Evolutionary conservation across 2,113 vertebrate genomes (phyloP).

Genomic region (Esox niger): DNA sequence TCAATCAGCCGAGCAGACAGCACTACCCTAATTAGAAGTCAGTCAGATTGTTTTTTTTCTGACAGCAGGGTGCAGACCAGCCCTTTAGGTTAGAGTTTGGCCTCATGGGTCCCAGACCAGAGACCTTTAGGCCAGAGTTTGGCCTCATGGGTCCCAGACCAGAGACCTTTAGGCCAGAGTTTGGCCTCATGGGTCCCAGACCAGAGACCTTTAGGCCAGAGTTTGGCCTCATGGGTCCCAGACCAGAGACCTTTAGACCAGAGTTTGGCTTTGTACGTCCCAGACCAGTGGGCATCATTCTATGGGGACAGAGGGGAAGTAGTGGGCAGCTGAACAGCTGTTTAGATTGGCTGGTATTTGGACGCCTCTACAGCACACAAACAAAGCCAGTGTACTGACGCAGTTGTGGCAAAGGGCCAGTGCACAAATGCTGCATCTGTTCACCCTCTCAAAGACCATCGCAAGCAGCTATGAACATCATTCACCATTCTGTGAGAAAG

Average conservation of each 20-base stretch:
- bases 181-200: neutral
- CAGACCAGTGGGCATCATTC: conserved; percentile 12
- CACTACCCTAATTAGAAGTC: neutral
- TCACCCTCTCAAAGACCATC: conserved; percentile 37
- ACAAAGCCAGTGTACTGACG: conserved; percentile 59
- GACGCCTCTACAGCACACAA: conserved; percentile 43
- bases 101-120: neutral
- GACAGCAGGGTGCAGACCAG: no score
- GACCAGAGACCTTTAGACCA: neutral
- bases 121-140: neutral
- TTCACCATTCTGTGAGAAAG: conserved; percentile 41
- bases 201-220: neutral
- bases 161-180: neutral
- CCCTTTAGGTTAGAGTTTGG: neutral
- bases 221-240: neutral
- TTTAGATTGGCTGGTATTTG: conserved; percentile 44
- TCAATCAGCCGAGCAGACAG: neutral
- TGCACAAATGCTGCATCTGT: conserved; percentile 56
- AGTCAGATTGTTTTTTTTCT: no score
- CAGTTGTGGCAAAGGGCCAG: conserved; percentile 34
- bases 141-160: conserved; percentile 18
- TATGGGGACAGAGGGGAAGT: neutral
- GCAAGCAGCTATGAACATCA: conserved; percentile 32
- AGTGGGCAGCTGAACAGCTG: conserved; percentile 32
- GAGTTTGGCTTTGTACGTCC: conserved; percentile 4